Conservation (phyloP, 2,888 invertebrate genomes). For the Vandiemenella viatica region DNA sequence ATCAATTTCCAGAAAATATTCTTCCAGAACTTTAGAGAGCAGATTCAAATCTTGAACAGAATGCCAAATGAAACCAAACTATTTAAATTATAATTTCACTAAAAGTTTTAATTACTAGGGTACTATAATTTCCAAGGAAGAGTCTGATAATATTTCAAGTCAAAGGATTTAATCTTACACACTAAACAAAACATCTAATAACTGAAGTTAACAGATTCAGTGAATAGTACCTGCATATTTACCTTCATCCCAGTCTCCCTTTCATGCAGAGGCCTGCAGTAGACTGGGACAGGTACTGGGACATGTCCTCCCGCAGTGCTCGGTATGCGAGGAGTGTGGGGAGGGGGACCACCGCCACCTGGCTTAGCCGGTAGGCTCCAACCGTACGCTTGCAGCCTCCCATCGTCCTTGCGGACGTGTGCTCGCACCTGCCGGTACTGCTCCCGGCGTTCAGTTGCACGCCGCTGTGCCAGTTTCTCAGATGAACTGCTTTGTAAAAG, state of each 20-base stretch:
- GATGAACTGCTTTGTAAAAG: too few species aligned
- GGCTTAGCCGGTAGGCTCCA: constrained; percentile 86
- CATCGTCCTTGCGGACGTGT: constrained; percentile 92
- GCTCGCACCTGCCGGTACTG: constrained; percentile 83
- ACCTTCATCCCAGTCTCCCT: constrained; percentile 85
- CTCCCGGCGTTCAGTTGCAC: constrained; percentile 73
- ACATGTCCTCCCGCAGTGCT: constrained; percentile 36
- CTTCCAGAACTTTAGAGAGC: too few species aligned
- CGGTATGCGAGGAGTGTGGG: constrained; percentile 24
- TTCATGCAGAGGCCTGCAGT: constrained; percentile 87
- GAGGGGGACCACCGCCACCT: constrained; percentile 29
- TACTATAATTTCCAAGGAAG: too few species aligned
- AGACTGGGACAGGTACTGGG: constrained; percentile 69
- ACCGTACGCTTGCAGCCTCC: constrained; percentile 87
- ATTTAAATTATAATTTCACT: too few species aligned
- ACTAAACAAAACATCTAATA: too few species aligned
- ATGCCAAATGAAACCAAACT: too few species aligned
- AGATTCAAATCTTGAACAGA: too few species aligned
- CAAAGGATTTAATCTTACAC: too few species aligned
- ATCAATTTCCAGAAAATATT: too few species aligned
- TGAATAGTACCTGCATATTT: constrained; percentile 9
- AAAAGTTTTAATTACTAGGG: too few species aligned
- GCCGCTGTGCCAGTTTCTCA: constrained; percentile 56
- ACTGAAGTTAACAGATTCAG: neutral
- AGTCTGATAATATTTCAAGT: too few species aligned